These are phyloP conservation scores for Lathamus discolor DNA, from an alignment of 2,113 vertebrate species.

Conservation along the genomic window DNA sequence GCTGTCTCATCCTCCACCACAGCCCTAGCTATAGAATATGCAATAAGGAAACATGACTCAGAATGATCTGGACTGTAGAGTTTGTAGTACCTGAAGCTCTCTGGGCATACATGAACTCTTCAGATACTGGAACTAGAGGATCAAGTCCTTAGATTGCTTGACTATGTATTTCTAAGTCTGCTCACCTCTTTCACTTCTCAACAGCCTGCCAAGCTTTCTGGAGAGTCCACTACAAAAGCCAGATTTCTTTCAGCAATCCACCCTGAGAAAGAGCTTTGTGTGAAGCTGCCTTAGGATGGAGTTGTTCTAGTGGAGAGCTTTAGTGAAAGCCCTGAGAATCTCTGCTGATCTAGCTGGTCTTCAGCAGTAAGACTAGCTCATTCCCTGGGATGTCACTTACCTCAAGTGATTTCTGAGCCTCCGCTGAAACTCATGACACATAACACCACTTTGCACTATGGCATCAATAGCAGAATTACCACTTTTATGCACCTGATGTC, in stretches of 20 bases:
- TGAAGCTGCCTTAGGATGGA: not conserved
- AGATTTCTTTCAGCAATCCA: not conserved
- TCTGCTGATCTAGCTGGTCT: not conserved
- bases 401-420: not conserved
- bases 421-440: not conserved
- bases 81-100: not conserved
- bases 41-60: not conserved
- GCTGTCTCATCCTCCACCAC: not conserved
- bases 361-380: not conserved
- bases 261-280: not conserved
- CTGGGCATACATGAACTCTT: not conserved
- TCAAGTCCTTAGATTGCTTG: not conserved
- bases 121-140: not conserved
- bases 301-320: not conserved
- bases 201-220: not conserved
- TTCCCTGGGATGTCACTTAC: not conserved
- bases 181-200: not conserved
- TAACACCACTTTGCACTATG: not conserved
- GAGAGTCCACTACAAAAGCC: not conserved
- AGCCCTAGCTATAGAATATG: not conserved
- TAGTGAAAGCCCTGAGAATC: not conserved
- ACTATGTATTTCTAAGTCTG: not conserved
- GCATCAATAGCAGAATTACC: not conserved
- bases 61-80: not conserved
- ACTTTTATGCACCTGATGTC: conserved; percentile 18